Percentiles rank a stretch among this genome's conserved stretches.
Evolutionary conservation across 2,113 vertebrate species (phyloP).

Genomic region (Pseudonaja textilis): DNA sequence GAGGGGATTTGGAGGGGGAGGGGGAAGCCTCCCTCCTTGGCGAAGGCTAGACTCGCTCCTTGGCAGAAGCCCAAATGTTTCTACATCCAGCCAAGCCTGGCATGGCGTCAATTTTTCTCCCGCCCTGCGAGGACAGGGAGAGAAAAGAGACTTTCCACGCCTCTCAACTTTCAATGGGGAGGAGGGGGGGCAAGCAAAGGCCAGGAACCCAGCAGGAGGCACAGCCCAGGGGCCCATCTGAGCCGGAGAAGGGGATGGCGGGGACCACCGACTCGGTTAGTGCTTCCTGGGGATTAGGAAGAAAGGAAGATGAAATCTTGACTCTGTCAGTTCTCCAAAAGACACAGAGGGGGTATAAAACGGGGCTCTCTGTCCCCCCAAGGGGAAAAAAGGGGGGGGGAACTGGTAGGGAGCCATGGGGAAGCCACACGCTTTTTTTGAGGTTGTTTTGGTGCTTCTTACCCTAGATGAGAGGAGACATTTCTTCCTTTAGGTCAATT

Average conservation of each 20-base stretch:
- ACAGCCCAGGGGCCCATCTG: conserved; percentile 43
- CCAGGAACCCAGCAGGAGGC: background rate
- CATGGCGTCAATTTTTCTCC: conserved; percentile 62
- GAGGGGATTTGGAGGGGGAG: conserved; percentile 34
- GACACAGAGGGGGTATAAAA: background rate
- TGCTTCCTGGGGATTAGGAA: background rate
- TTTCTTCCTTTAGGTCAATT: background rate
- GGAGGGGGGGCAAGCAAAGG: background rate
- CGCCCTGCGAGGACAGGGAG: background rate
- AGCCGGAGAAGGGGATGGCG: background rate
- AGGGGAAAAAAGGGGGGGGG: background rate
- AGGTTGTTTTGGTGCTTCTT: conserved; percentile 32
- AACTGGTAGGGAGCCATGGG: background rate
- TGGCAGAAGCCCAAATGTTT: conserved; percentile 75
- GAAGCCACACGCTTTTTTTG: background rate
- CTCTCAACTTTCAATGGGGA: conserved; percentile 40
- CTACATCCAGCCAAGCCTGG: conserved; percentile 75
- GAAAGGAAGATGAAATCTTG: background rate
- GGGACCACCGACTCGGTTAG: background rate
- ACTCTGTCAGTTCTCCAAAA: background rate
- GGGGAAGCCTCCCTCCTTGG: conserved; percentile 42
- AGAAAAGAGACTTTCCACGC: background rate
- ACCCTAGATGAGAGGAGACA: fast-evolving
- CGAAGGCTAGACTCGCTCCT: conserved; percentile 68
- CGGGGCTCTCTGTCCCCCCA: background rate